These are phyloP conservation scores for Nebria brevicollis DNA, from an alignment of 2,888 invertebrate species.

Conservation along the genomic window DNA sequence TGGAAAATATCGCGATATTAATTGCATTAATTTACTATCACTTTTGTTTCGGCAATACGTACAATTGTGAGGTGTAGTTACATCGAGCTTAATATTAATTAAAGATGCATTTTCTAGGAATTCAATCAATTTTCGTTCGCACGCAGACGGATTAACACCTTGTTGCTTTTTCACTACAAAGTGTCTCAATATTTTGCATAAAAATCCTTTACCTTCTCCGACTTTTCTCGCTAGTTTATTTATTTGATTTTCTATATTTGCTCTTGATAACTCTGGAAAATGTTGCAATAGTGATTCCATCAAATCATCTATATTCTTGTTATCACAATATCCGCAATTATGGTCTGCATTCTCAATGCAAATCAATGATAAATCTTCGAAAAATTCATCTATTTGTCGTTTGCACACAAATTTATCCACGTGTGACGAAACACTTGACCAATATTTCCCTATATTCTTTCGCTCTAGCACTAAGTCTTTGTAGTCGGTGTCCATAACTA, in stretches of 20 bases:
- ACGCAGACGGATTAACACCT: background rate
- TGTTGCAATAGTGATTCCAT: constrained; percentile 33
- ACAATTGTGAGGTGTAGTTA: constrained; percentile 24
- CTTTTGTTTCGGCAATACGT: background rate
- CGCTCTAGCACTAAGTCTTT: constrained; percentile 44
- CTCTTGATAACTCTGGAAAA: constrained; percentile 28
- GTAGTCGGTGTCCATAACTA: constrained; percentile 45
- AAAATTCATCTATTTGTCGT: constrained; percentile 47
- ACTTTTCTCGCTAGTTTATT: constrained; percentile 27
- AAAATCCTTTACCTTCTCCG: constrained; percentile 27
- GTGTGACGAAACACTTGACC: constrained; percentile 31
- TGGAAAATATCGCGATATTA: background rate
- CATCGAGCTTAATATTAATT: background rate
- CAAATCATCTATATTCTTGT: constrained; percentile 18
- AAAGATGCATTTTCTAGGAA: background rate
- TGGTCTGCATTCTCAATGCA: background rate
- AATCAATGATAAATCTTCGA: constrained; percentile 24
- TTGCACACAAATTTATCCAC: constrained; percentile 42
- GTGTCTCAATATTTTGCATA: background rate
- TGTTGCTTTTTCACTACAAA: background rate
- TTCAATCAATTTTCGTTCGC: background rate
- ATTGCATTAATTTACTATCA: background rate
- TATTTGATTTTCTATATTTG: constrained; percentile 32
- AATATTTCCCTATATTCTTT: constrained; percentile 29
- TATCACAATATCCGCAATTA: constrained; percentile 35